Evolutionary conservation across 64 coral and sea anemone species (phyloP).

Genomic region (Stichodactyla helianthus): DNA sequence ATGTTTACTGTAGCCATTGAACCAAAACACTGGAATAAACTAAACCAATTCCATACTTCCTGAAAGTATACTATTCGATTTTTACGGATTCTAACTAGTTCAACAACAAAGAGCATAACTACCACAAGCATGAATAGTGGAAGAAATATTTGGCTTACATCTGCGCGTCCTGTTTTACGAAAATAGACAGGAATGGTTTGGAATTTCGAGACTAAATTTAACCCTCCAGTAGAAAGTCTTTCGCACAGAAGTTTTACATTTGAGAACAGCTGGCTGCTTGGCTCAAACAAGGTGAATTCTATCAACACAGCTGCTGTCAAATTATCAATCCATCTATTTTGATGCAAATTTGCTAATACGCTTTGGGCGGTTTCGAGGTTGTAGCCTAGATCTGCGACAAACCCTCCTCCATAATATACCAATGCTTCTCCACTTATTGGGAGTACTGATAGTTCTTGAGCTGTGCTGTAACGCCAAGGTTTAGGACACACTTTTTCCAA

Average conservation of each 20-base stretch:
- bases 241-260: conserved; percentile 47
- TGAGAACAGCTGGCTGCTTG: conserved; percentile 51
- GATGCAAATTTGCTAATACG: conserved; percentile 9
- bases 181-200: conserved; percentile 58
- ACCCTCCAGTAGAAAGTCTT: conserved; percentile 44
- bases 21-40: conserved; percentile 46
- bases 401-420: conserved; percentile 62
- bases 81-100: conserved; percentile 37
- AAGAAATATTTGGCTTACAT: conserved; percentile 47
- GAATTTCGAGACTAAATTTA: conserved; percentile 15
- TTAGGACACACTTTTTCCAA: conserved; percentile 46
- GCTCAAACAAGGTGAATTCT: conserved; percentile 73
- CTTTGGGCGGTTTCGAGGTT: conserved; percentile 31
- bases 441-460: conserved; percentile 22
- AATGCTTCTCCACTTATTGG: conserved; percentile 28
- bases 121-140: conserved; percentile 70
- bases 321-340: conserved; percentile 55
- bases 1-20: conserved; percentile 40
- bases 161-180: conserved; percentile 17
- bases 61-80: conserved; percentile 25
- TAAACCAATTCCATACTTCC: conserved; percentile 64
- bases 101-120: conserved; percentile 33
- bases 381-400: conserved; percentile 68
- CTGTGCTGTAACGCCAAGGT: conserved; percentile 61
- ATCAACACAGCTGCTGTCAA: conserved; percentile 42